Evolutionary conservation across 2,888 invertebrate genomes (phyloP), one percentile per base, ranked within the genome.

Genomic region (Muscina levida): DNA sequence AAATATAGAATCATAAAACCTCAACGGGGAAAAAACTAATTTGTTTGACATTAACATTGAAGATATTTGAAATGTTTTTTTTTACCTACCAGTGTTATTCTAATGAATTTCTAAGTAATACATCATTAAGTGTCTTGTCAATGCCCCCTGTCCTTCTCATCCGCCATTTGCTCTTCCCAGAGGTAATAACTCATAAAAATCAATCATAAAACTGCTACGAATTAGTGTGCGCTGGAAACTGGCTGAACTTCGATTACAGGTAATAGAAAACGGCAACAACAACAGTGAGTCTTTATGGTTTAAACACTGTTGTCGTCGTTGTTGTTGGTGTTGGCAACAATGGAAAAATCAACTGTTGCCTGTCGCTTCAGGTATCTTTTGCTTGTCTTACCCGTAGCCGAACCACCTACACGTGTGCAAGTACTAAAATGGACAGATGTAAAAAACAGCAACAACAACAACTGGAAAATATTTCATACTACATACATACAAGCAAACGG

Each of bases 381-480:
- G 19, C 3, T 39, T 8, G 57, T 59, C 59, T 59, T 59, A 8
- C 37, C n/a, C n/a, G n/a, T n/a, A n/a, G n/a, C n/a, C n/a, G n/a
- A n/a, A 80, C 80, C 80, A 81, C 80, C 80, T 77, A 81, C 77
- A 74, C 77, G 77, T 77, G 74, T 77, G 67, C 57, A 71, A 74
- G 77, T 77, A 74, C 57, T 56, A 57, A 80, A 72, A 57, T 62
- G 42, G 67, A 72, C 37, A 39, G 51, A 39, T 67, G 31, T 39
- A 56, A 62, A 59, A 59, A 68, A 57, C 19, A 73, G 37, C 68
- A 65, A 67, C 15, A 73, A 59, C 26, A 17, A 70, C 51, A 73
- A 70, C 70, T 67, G 71, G 57, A 77, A 81, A 71, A 74, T 77
- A 72, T 74, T 81, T 81, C 72, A 72, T 81, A 62, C 59, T 26